Base-by-base conservation (phyloP, 2,797 vertebrate genomes). In the Neopelma chrysocephalum region DNA sequence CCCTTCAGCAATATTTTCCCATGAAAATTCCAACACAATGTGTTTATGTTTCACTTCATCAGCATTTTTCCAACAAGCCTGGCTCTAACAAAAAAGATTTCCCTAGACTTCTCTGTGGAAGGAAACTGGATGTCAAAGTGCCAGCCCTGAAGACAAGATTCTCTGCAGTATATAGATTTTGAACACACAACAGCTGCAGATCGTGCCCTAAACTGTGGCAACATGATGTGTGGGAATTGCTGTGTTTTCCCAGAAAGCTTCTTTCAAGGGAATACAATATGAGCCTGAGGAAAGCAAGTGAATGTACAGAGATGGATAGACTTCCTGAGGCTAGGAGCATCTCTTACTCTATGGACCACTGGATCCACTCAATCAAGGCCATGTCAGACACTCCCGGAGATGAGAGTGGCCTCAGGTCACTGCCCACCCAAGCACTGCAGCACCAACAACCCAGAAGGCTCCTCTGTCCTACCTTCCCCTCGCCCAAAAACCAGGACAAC, bases 41-140 rank as follows among this genome's bases (percentile, higher is more conserved):
- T 94, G 61, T 94, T 96, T 96, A 68, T 71, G 50, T 94, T 95
- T 92, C 84, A 92, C 78, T 92, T 95, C 81, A 93, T 92, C 90
- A 91, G 89, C 93, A 65, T 85, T 94, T 91, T 94, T 58, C 53
- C 60, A 84, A 42, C 50, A 73, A 82, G 75, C 32, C 13, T 13
- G 0, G 29, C 54, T 89, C 87, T 91, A 81, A 93, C 57, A 75
- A 75, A 91, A 93, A 75, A 0, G 34, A 57, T 94, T 94, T 82
- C 87, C 76, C 25, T 54, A 50, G 72, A 69, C 31, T 89, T 84
- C 78, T 81, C 54, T 51, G n/a, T 68, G 42, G 79, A 93, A 92
- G 76, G 57, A 96, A 94, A 94, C 38, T n/a, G 54, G 47, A 81
- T 94, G 92, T 91, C 92, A 88, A 79, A 89, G 42, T n/a, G 50